These are phyloP conservation scores for Sipha flava DNA, from an alignment of 1,140 invertebrate species.

Conservation along the genomic window DNA sequence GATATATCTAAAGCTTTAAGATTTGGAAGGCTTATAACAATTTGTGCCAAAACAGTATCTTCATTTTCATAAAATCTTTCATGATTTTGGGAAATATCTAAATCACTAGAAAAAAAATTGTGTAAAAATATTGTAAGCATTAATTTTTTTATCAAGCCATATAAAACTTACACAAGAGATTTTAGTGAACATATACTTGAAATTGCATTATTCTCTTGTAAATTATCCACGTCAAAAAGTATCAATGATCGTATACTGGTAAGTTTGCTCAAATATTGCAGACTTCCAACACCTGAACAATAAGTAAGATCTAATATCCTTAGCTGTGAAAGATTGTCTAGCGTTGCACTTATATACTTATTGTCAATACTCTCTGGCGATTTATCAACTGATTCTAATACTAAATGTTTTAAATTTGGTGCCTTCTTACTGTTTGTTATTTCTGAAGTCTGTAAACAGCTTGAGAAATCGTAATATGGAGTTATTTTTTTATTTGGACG, in stretches of 20 bases:
- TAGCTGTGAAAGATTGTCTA: slow-evolving; percentile 54
- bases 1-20: slow-evolving; percentile 82
- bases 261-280: slow-evolving; percentile 51
- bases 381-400: slow-evolving; percentile 49
- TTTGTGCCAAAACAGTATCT: slow-evolving; percentile 55
- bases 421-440: slow-evolving; percentile 52
- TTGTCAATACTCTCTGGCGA: slow-evolving; percentile 45
- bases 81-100: slow-evolving; percentile 71
- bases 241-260: slow-evolving; percentile 61
- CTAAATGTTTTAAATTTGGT: slow-evolving; percentile 56
- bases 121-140: slow-evolving; percentile 32
- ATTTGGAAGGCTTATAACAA: slow-evolving; percentile 64
- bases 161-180: slow-evolving; percentile 46
- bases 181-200: slow-evolving; percentile 34
- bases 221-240: slow-evolving; percentile 61
- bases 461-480: background rate
- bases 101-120: slow-evolving; percentile 52
- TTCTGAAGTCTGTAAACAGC: slow-evolving; percentile 34
- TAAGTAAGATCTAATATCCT: slow-evolving; percentile 71
- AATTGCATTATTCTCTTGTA: slow-evolving; percentile 35
- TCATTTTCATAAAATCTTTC: slow-evolving; percentile 56
- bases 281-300: slow-evolving; percentile 53
- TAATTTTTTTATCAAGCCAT: slow-evolving; percentile 7
- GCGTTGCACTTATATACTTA: slow-evolving; percentile 49
- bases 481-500: slow-evolving; percentile 38